Evolutionary conservation across 2,113 vertebrate genomes (phyloP).

Genomic region (Labeo rohita): DNA sequence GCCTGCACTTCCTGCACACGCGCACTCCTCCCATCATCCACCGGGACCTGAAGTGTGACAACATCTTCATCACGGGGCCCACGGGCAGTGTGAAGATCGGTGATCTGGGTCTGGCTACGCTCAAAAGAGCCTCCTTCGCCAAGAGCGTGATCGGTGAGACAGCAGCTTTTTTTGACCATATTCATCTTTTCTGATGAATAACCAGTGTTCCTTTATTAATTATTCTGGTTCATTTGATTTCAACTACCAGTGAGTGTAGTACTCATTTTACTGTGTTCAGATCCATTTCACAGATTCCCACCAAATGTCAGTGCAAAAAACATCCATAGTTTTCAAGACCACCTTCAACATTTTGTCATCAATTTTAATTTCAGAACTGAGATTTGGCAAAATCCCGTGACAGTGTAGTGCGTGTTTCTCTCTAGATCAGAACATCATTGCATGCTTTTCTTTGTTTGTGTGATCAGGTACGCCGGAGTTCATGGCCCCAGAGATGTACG

Average conservation of each 20-base stretch:
- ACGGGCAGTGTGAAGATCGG: slow-evolving; percentile 98
- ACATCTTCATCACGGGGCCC: slow-evolving; percentile 98
- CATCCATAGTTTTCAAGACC: background rate
- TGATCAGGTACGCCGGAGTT: slow-evolving; percentile 91
- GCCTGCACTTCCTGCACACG: slow-evolving; percentile 94
- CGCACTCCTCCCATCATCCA: slow-evolving; percentile 96
- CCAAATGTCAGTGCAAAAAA: background rate
- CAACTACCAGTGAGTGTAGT: background rate
- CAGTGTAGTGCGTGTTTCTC: background rate
- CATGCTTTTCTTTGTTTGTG: background rate
- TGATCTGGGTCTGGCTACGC: slow-evolving; percentile 92
- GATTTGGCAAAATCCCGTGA: background rate
- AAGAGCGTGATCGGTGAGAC: slow-evolving; percentile 94
- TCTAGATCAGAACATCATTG: background rate
- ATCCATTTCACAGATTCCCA: too few species aligned
- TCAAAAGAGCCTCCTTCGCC: slow-evolving; percentile 95
- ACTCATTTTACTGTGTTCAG: background rate
- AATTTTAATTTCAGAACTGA: background rate
- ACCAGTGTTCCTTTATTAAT: background rate
- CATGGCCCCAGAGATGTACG: slow-evolving; percentile 99
- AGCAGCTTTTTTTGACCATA: too few species aligned
- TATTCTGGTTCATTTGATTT: background rate
- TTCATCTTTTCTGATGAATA: background rate
- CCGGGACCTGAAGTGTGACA: slow-evolving; percentile 97
- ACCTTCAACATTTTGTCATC: background rate